phyloP scores from a whole-genome alignment of 2,888 invertebrate genomes.

The Acanthoscelides obtectus region DNA sequence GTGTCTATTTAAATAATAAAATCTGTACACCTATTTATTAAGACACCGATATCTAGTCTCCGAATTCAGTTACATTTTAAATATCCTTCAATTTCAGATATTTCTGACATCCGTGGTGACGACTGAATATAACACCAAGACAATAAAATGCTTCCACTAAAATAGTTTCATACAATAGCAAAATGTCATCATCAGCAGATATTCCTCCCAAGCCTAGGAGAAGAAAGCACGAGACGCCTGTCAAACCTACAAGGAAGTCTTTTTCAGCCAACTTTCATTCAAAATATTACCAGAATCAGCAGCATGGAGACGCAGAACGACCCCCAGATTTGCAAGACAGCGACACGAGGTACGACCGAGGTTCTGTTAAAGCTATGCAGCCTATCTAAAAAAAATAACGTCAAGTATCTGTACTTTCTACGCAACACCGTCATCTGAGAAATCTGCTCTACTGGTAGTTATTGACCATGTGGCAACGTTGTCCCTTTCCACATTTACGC shows the following conservation, averaged over 20 bases:
- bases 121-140: not conserved
- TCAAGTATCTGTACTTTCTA: no score
- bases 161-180: not conserved
- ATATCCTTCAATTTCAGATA: not conserved
- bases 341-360: not conserved
- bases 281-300: slow-evolving; percentile 20
- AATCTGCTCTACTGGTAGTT: no score
- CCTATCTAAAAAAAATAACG: no score
- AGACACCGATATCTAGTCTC: no score
- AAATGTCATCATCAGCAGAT: slow-evolving; percentile 13
- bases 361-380: no score
- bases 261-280: slow-evolving; percentile 38
- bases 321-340: not conserved
- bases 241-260: slow-evolving; percentile 33
- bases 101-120: not conserved
- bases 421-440: no score
- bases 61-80: no score
- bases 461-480: no score
- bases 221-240: slow-evolving; percentile 37
- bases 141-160: not conserved
- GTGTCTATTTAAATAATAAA: no score
- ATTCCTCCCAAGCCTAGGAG: slow-evolving; percentile 31
- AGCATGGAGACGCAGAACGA: not conserved
- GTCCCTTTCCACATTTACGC: no score
- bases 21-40: no score